phyloP scores from a whole-genome alignment of 2,888 invertebrate species.

The Synergus gifuensis region DNA sequence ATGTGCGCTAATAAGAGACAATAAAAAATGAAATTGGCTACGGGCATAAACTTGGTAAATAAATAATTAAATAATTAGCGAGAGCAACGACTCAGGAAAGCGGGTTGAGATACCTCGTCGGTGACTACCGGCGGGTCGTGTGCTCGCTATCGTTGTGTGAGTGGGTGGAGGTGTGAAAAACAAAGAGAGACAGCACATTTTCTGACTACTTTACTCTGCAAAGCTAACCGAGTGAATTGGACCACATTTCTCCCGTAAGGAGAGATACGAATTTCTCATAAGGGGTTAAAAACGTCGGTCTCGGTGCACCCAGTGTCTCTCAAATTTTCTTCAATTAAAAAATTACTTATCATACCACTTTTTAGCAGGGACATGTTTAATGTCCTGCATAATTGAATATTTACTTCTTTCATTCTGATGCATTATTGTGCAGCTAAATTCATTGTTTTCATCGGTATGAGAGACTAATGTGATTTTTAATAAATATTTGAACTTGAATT shows the following conservation, averaged over 20 bases:
- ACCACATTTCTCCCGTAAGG: constrained; percentile 50
- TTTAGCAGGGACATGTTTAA: neutral
- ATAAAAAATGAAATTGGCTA: constrained; percentile 69
- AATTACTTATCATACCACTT: neutral
- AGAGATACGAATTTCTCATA: constrained; percentile 58
- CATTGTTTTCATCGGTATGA: neutral
- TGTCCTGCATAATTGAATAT: neutral
- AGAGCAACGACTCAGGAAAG: constrained; percentile 28
- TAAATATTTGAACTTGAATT: neutral
- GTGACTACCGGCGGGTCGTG: constrained; percentile 42
- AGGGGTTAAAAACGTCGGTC: constrained; percentile 59
- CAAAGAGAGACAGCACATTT: constrained; percentile 55
- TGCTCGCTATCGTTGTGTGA: constrained; percentile 53
- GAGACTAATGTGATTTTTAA: no score
- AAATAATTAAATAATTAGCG: constrained; percentile 73
- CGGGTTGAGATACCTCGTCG: constrained; percentile 14
- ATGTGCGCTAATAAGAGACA: constrained; percentile 43
- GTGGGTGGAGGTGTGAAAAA: constrained; percentile 58
- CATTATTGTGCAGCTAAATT: neutral
- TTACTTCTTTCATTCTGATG: neutral
- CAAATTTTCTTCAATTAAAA: constrained; percentile 50
- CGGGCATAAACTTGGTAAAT: constrained; percentile 67
- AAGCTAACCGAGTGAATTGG: constrained; percentile 37
- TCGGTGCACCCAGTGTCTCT: constrained; percentile 52
- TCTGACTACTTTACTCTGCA: constrained; percentile 38